phyloP scores from a whole-genome alignment of 1,140 invertebrate species.

The Microplitis mediator region DNA sequence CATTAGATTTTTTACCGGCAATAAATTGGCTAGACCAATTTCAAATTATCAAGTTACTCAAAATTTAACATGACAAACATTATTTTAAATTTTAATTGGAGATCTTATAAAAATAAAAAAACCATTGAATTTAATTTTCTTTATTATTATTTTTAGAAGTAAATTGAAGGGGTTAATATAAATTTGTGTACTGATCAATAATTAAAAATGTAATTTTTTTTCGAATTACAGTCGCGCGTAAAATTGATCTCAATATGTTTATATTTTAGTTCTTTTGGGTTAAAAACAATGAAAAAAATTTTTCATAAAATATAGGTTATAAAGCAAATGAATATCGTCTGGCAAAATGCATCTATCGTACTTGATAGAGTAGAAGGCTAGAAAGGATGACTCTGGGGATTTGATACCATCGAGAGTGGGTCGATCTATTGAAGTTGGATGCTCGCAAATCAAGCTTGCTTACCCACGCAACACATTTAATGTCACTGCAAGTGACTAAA shows the following conservation, averaged over 20 bases:
- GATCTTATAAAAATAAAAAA: no score
- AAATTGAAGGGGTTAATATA: background rate
- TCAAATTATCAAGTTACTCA: no score
- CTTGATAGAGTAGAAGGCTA: constrained; percentile 41
- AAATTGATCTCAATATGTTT: background rate
- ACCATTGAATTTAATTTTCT: background rate
- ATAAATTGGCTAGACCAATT: background rate
- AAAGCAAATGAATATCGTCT: constrained; percentile 11
- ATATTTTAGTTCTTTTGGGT: no score
- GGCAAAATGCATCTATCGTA: constrained; percentile 36
- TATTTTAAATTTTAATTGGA: no score
- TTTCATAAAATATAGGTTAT: background rate
- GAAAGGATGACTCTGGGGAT: constrained; percentile 52
- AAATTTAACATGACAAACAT: no score
- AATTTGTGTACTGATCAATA: background rate
- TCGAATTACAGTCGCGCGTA: background rate
- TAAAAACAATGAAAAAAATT: background rate
- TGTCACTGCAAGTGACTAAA: background rate
- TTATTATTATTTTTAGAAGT: background rate
- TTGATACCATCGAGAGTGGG: constrained; percentile 39
- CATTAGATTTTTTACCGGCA: background rate
- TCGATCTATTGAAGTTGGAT: constrained; percentile 50
- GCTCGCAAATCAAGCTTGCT: constrained; percentile 48
- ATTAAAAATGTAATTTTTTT: no score
- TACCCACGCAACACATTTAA: constrained; percentile 18